Evolutionary conservation across 2,797 vertebrate species (phyloP).

Genomic region (Diplodus sargus): DNA sequence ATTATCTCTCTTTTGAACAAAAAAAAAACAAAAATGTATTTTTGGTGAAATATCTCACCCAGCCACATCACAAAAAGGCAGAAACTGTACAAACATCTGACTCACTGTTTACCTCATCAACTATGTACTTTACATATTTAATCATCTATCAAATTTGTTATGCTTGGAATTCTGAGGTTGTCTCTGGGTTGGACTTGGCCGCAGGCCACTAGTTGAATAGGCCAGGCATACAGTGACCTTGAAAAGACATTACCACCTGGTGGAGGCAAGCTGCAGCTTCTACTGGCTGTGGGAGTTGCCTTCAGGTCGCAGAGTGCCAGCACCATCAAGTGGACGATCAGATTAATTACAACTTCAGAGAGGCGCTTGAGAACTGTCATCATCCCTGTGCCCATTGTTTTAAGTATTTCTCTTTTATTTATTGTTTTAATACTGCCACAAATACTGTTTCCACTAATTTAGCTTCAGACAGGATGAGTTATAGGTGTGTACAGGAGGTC

Average conservation of each 20-base stretch:
- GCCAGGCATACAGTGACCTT: neutral
- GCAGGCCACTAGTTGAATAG: too few species aligned
- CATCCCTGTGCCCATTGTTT: neutral
- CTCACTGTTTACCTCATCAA: too few species aligned
- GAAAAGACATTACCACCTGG: neutral
- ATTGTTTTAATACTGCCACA: neutral
- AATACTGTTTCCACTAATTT: neutral
- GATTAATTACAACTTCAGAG: slow-evolving; percentile 36
- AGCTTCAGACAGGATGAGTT: neutral
- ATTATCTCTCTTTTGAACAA: neutral
- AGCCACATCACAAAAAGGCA: too few species aligned
- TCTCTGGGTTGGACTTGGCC: too few species aligned
- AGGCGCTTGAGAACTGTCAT: neutral
- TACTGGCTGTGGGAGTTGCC: neutral
- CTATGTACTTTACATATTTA: too few species aligned
- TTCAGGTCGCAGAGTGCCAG: slow-evolving; percentile 51
- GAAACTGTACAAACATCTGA: too few species aligned
- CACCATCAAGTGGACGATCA: slow-evolving; percentile 67
- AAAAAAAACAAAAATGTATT: neutral
- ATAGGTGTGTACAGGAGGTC: too few species aligned
- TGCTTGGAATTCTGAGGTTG: too few species aligned
- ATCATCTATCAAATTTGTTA: too few species aligned
- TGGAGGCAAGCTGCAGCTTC: slow-evolving; percentile 9
- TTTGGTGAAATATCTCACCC: too few species aligned
- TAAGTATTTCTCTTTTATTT: neutral